Percentiles rank a stretch among this genome's conserved stretches.
These are phyloP conservation scores for Oceanodroma tethys DNA, from an alignment of 2,113 vertebrate species.

Conservation along the genomic window DNA sequence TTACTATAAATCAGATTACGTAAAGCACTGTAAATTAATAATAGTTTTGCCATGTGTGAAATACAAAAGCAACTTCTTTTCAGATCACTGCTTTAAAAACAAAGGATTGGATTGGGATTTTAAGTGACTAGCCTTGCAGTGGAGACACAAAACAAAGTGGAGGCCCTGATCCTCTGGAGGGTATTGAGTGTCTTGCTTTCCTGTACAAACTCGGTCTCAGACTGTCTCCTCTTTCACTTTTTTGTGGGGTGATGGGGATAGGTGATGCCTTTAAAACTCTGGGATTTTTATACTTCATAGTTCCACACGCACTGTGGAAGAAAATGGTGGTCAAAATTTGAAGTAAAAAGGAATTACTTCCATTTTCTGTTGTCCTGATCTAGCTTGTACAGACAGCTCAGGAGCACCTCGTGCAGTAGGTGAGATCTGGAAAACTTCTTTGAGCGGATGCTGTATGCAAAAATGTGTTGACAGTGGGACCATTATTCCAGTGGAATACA, in stretches of 20 bases:
- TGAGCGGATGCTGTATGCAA: constrained; percentile 87
- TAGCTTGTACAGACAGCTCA: constrained; percentile 91
- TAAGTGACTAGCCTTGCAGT: background rate
- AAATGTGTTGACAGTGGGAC: constrained; percentile 85
- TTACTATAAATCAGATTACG: background rate
- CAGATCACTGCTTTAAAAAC: background rate
- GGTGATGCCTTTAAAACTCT: background rate
- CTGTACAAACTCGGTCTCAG: background rate
- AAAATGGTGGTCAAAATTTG: background rate
- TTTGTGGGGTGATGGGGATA: background rate
- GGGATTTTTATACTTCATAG: background rate
- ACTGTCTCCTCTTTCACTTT: background rate
- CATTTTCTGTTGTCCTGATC: background rate
- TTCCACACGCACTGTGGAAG: background rate
- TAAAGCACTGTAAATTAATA: background rate
- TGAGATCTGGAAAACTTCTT: constrained; percentile 89
- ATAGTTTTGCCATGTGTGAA: background rate
- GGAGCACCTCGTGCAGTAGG: constrained; percentile 84
- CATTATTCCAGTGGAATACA: constrained; percentile 80
- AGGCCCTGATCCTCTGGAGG: background rate
- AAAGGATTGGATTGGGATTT: background rate
- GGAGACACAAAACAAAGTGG: background rate
- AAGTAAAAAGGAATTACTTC: background rate
- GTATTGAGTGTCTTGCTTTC: background rate
- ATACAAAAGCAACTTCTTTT: background rate